Evolutionary conservation across 1,140 invertebrate genomes (phyloP), one percentile per base, ranked within the genome.

Genomic region (Piezodorus guildinii): DNA sequence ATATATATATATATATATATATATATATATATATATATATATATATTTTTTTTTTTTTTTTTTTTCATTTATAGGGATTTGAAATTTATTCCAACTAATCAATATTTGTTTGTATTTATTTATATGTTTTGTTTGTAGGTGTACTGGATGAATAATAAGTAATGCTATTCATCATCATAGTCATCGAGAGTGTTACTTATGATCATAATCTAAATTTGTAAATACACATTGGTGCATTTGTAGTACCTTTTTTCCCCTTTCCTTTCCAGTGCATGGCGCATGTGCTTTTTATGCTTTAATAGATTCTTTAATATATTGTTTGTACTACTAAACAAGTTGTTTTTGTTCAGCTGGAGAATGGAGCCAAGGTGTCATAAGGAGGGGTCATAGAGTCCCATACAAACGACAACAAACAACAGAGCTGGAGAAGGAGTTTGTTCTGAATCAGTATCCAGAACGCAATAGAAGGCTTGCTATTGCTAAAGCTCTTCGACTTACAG

Each of bases 351-450:
- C 34, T 62, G 56, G 45, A 23, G 65, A 66, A 30, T 66, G 65
- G 65, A 66, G 58, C 58, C 54, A 63, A 25, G 49, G 25, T 16
- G 64, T 39, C 17, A 59, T 66, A 21, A 63, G 58, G 45, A 60
- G 65, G 39, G 65, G 65, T 25, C 65, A 66, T 45, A 44, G 65
- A 39, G 65, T 66, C 19, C 65, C 94, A 63, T 98, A 98, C 80
- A 96, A 94, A 70, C 83, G 94, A 76, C 96, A 97, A 80, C 95
- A 98, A 78, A 98, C 94, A 67, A 81, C 97, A 74, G 92, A 95
- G 76, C 79, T 94, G 75, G 94, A 97, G 80, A 97, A 98, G 79
- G 94, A 98, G 81, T 98, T 98, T 81, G 93, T 96, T 81, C 96
- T 93, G 76, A 97, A 96, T 79, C 92, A 96, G 77, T 97, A 98